These are phyloP conservation scores for Tragelaphus imberbis DNA, from an alignment of 2,113 vertebrate genomes.

Conservation along the genomic window DNA sequence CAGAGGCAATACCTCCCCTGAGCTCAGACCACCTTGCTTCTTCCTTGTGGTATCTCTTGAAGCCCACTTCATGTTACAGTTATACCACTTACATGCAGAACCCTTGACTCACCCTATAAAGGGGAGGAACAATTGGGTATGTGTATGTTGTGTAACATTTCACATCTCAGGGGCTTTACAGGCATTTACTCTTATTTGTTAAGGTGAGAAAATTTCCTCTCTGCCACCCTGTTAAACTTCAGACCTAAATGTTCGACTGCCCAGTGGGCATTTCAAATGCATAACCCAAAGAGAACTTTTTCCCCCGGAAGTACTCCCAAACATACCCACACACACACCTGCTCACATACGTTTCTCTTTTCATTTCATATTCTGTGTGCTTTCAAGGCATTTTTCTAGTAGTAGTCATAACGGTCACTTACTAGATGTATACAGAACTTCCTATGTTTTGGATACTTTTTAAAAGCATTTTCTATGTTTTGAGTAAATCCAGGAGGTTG, in stretches of 20 bases:
- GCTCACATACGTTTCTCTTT: neutral
- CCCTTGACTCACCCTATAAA: neutral
- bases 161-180: neutral
- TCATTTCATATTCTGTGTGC: neutral
- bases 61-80: neutral
- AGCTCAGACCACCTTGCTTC: neutral
- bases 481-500: neutral
- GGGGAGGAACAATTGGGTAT: neutral
- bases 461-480: neutral
- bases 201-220: neutral
- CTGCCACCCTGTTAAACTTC: neutral
- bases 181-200: neutral
- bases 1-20: neutral
- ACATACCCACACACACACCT: neutral
- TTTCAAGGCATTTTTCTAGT: neutral
- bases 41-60: neutral
- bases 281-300: neutral
- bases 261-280: neutral
- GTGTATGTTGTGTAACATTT: neutral
- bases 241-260: neutral
- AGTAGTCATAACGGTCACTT: neutral
- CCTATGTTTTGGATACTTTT: neutral
- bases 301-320: neutral
- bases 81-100: neutral
- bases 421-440: neutral